Evolutionary conservation across 2,888 invertebrate species (phyloP), one percentile per base, ranked within the genome.

Genomic region (Sarcophaga caerulescens): DNA sequence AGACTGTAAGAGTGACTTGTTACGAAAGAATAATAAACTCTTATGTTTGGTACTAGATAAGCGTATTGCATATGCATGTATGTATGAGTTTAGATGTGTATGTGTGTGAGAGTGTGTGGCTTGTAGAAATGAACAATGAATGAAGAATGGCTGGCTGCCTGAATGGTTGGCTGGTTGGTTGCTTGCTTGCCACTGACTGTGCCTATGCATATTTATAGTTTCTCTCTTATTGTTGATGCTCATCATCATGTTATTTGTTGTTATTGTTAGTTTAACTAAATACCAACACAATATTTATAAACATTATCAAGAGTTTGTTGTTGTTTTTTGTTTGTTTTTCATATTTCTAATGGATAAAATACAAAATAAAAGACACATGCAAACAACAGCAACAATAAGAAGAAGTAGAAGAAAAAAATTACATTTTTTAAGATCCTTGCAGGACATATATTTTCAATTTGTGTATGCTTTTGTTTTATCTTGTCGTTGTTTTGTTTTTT

Each of bases 71-170:
- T 52, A 47, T 14, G 52, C 17, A 47, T 8, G 12, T 47, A 14
- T 52, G 52, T 12, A 52, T 52, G 14, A 52, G 52, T 14, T 12
- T 52, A 52, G 4, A 17, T 52, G 52, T 14, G 12, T 14, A 0
- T 14, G 47, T 47, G 4, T 59, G 71, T 59, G 57, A 63, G 45
- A 12, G 12, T 74, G 70, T 59, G 71, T 59, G 57, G 69, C 35
- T 68, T 73, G 76, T 45, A 71, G 63, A 85, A 74, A 66, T 74
- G 65, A 83, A 86, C 83, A 86, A 83, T 81, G 59, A 52, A 52
- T 14, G 52, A 17, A 14, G 52, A 52, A 52, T 14, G 52, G 52
- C 17, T 14, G 52, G 47, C 47, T 47, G 47, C 17, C 52, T 52
- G 52, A 35, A 35, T 35, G 10, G 17, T 47, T 47, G 47, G 12